Percentiles rank a stretch among this genome's conserved stretches.
Conservation (phyloP, 1,140 invertebrate genomes). For the Caenorhabditis tropicalis region DNA sequence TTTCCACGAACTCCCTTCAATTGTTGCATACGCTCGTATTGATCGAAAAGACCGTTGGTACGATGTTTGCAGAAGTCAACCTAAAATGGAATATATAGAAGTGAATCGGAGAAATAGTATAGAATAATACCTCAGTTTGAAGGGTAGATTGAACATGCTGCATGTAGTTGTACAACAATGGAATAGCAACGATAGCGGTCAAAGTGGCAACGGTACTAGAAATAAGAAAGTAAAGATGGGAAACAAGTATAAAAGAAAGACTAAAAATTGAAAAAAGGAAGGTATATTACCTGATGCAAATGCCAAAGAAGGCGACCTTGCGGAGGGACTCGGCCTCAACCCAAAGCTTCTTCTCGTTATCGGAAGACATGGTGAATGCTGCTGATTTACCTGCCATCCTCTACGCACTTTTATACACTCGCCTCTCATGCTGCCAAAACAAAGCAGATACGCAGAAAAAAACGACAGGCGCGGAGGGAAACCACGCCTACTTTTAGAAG, state of each 20-base stretch:
- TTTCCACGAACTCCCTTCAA: conserved; percentile 56
- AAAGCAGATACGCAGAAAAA: conserved; percentile 27
- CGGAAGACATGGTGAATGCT: conserved; percentile 38
- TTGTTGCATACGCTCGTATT: conserved; percentile 58
- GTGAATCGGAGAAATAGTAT: not conserved
- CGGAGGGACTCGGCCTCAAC: conserved; percentile 59
- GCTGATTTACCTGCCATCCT: conserved; percentile 37
- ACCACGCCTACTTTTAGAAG: not conserved
- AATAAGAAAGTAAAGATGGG: not conserved
- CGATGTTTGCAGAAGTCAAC: conserved; percentile 65
- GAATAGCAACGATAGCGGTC: conserved; percentile 63
- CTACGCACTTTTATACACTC: conserved; percentile 37
- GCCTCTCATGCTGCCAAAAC: conserved; percentile 32
- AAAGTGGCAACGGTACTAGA: conserved; percentile 63
- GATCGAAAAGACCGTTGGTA: conserved; percentile 57
- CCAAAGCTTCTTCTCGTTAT: conserved; percentile 54
- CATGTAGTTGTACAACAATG: conserved; percentile 68
- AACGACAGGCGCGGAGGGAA: conserved; percentile 32
- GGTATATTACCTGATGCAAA: conserved; percentile 59
- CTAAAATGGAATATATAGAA: conserved; percentile 12
- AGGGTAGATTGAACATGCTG: conserved; percentile 65
- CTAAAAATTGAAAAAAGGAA: not conserved
- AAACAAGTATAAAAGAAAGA: not conserved
- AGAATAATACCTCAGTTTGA: conserved; percentile 57
- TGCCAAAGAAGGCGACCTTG: conserved; percentile 61